Evolutionary conservation across 2,113 vertebrate species (phyloP).

Genomic region (Pterophyllum scalare): DNA sequence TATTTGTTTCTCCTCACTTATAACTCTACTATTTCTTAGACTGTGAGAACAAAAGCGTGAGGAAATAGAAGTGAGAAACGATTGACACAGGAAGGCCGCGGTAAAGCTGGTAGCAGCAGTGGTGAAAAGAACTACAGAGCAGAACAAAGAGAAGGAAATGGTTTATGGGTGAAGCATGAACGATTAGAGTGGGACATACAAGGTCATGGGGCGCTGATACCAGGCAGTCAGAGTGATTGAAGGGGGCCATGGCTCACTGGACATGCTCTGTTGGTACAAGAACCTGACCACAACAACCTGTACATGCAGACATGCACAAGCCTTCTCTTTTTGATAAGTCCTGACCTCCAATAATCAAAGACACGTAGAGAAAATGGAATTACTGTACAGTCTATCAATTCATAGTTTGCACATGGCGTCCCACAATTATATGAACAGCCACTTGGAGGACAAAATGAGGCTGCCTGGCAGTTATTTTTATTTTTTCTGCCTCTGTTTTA

Average conservation of each 20-base stretch:
- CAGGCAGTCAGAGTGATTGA: slow-evolving; percentile 34
- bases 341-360: background rate
- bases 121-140: background rate
- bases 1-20: background rate
- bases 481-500: background rate
- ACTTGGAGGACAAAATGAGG: background rate
- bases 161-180: slow-evolving; percentile 33
- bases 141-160: slow-evolving; percentile 42
- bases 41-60: slow-evolving; percentile 5
- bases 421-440: rapidly evolving
- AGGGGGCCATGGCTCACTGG: slow-evolving; percentile 7
- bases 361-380: background rate
- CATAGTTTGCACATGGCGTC: background rate
- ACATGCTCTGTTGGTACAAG: slow-evolving; percentile 19
- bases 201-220: slow-evolving; percentile 37
- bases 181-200: slow-evolving; percentile 23
- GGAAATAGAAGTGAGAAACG: slow-evolving; percentile 17
- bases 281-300: background rate
- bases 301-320: background rate
- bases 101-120: background rate
- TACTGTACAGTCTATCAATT: background rate
- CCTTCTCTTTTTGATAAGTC: background rate
- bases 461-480: background rate
- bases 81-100: slow-evolving; percentile 28
- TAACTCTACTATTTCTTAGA: background rate